phyloP scores from a whole-genome alignment of 2,797 vertebrate genomes.

The Eurystomus glaucurus region DNA sequence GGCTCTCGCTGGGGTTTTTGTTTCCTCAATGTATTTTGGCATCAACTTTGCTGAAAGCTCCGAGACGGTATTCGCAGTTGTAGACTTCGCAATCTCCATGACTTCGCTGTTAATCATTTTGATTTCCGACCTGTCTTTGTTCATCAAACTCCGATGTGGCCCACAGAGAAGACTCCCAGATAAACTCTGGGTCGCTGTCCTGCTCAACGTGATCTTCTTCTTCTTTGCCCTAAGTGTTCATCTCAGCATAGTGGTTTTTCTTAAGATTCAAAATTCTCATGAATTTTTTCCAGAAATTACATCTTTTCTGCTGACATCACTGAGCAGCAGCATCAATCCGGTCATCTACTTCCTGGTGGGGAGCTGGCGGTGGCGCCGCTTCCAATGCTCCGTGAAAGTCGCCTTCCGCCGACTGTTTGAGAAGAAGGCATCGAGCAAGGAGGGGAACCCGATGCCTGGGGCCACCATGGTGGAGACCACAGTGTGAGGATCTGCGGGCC shows the following conservation, averaged over 20 bases:
- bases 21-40: neutral
- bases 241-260: neutral
- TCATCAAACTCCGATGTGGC: conserved; percentile 52
- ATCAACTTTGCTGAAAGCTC: fast-evolving
- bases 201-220: conserved; percentile 38
- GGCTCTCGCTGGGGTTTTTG: neutral
- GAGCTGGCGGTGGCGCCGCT: conserved; percentile 16
- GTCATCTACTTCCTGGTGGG: conserved; percentile 78
- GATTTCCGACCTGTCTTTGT: conserved; percentile 59
- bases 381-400: conserved; percentile 39
- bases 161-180: neutral
- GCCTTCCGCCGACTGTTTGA: conserved; percentile 64
- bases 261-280: fast-evolving
- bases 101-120: neutral
- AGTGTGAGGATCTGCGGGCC: neutral
- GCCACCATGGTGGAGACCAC: neutral
- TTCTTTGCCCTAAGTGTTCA: conserved; percentile 44
- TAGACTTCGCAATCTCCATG: fast-evolving
- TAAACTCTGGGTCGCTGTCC: conserved; percentile 56
- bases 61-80: fast-evolving
- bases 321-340: conserved; percentile 73
- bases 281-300: fast-evolving
- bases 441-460: neutral
- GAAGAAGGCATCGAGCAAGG: neutral
- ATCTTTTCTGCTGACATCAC: fast-evolving